Evolutionary conservation across 2,113 vertebrate genomes (phyloP), one percentile per base, ranked within the genome.

Genomic region (Dunckerocampus dactyliophorus): DNA sequence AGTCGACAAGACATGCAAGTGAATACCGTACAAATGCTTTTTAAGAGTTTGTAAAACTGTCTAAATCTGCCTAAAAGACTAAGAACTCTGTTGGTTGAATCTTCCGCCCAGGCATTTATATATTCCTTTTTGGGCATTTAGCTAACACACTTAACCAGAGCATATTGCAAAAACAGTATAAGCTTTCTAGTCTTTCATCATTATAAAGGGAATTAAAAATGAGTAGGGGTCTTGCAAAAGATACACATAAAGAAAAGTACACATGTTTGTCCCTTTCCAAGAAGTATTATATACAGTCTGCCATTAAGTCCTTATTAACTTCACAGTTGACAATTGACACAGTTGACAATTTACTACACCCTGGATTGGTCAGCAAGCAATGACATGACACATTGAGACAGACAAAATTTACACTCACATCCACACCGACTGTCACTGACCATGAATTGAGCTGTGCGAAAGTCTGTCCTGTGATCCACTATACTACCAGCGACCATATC

Each of bases 101-200:
- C 67, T 46, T 62, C 46, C 22, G 47, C 54, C 59, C 13, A 53
- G n/a, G 57, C 59, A 72, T 80, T 83, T 64, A 68, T 61, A 75
- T 79, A 79, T 59, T 69, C 49, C 64, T 72, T 82, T 79, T 75
- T 49, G 69, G 69, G 68, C 67, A 57, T 80, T 75, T 62, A 79
- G 74, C 63, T 68, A 70, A 80, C 72, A 66, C 61, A 67, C 58
- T 69, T 62, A 53, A 57, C 54, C 43, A 12, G 52, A 67, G 63
- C 53, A 55, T 49, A 76, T 63, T 64, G 50, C 73, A 73, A 79
- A 58, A 82, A 76, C 71, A 55, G 58, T 22, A 34, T 74, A 63
- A 75, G 67, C 69, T 49, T 64, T 64, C 51, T 34, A 34, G 4
- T 34, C 31, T 34, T 34, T 34, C 31, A 34, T 34, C 31, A 34